Base-by-base conservation (phyloP, 2,797 vertebrate genomes). In the Hoplostethus atlanticus region DNA sequence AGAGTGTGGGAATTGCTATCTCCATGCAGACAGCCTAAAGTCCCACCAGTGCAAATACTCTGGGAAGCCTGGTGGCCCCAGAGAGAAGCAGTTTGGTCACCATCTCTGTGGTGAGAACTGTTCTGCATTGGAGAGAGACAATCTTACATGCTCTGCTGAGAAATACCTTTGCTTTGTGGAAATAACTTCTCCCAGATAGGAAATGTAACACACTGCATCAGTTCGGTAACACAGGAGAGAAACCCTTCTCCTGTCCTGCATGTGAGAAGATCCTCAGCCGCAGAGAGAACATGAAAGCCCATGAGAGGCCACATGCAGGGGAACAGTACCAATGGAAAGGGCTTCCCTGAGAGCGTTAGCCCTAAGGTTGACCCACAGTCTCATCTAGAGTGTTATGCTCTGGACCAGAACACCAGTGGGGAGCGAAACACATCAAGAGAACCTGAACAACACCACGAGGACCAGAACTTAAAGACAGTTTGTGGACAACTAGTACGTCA, bases 401-500 rank as follows among this genome's bases (percentile, higher is more conserved):
- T 28, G 55, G 67, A 77, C 36, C 77, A 71, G 60, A 83, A 44
- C 12, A 12, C 7, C 1, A 65, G 64, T 0, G 31, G 47, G 2
- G 60, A 73, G 71, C 74, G 76, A 77, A 81, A 77, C 72, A 77
- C 83, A 52, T 68, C 58, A 15, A 63, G 38, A 54, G 81, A 83
- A 47, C 73, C 73, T 60, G 76, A 87, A 38, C 64, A 17, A 38
- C 65, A 42, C 0, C 53, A 68, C 48, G 73, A 34, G 46, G 16
- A 36, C 17, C 9, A 21, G 47, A 50, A 53, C 57, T 79, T 74
- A 83, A 64, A 28, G 73, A 64, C 79, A 70, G 53, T 83, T 71
- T 65, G 71, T 48, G 77, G 55, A 55, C 82, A 83, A 84, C 78
- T 59, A 42, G 85, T 92, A 84, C 17, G 86, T 86, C 40, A 31